phyloP scores from a whole-genome alignment of 2,797 vertebrate species.

The Halcyon chelicuti region DNA sequence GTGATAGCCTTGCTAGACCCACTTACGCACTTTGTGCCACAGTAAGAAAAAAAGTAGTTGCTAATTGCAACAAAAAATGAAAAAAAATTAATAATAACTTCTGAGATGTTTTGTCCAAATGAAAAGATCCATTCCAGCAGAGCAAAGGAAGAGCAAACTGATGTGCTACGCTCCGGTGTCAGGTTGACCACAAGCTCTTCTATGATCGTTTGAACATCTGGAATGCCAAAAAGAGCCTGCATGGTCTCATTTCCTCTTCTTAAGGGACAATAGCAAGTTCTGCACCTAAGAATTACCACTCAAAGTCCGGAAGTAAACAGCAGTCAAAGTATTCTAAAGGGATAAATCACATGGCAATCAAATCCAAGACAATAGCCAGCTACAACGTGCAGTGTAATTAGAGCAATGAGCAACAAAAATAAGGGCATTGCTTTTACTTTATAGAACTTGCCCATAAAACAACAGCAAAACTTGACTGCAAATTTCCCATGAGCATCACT shows the following conservation, averaged over 20 bases:
- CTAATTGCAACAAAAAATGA: background rate
- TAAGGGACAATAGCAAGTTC: background rate
- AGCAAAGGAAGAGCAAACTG: background rate
- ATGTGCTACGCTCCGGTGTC: background rate
- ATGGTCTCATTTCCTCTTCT: conserved; percentile 1
- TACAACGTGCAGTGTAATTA: background rate
- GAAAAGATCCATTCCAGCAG: background rate
- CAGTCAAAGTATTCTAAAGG: background rate
- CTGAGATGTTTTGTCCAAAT: background rate
- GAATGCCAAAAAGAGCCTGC: background rate
- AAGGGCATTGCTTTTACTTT: background rate
- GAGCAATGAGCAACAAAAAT: background rate
- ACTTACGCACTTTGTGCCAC: background rate
- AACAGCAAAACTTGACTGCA: background rate
- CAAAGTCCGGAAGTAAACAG: conserved; percentile 5
- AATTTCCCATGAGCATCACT: background rate
- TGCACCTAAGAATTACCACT: conserved; percentile 2
- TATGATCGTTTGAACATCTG: background rate
- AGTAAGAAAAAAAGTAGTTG: background rate
- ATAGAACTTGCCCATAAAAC: accelerated
- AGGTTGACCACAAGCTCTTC: background rate
- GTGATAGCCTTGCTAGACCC: background rate
- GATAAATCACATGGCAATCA: background rate
- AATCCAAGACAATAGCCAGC: background rate
- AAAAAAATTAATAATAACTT: background rate